Conservation (phyloP, 2,797 vertebrate genomes). For the Diceros bicornis region DNA sequence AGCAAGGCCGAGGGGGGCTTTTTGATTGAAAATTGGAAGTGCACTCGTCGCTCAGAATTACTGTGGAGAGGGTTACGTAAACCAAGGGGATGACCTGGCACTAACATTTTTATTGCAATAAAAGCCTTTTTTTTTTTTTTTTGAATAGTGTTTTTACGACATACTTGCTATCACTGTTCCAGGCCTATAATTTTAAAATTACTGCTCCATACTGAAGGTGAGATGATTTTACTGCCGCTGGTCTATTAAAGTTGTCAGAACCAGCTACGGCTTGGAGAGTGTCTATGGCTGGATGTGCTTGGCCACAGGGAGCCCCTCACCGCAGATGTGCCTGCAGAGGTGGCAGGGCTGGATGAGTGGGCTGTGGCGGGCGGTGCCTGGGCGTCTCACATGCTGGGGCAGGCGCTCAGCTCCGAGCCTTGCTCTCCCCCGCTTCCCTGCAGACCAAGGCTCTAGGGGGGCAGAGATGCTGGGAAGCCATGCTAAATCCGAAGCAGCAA, state of each 20-base stretch:
- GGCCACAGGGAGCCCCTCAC: background rate
- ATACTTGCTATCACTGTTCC: slow-evolving; percentile 73
- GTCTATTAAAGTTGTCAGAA: slow-evolving; percentile 80
- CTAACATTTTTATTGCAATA: slow-evolving; percentile 77
- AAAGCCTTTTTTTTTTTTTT: slow-evolving; percentile 34
- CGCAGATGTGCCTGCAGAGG: rapidly evolving
- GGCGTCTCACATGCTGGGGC: rapidly evolving
- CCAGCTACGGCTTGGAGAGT: slow-evolving; percentile 68
- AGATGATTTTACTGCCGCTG: slow-evolving; percentile 81
- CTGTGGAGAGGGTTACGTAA: slow-evolving; percentile 77
- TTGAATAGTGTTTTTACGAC: slow-evolving; percentile 77
- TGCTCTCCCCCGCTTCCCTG: too few relatives aligned
- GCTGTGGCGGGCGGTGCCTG: background rate
- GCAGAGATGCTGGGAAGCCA: background rate
- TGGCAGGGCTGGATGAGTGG: rapidly evolving
- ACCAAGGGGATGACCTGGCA: slow-evolving; percentile 62
- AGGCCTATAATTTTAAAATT: slow-evolving; percentile 84
- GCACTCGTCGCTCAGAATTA: slow-evolving; percentile 72
- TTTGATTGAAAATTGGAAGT: slow-evolving; percentile 66
- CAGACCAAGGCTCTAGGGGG: background rate
- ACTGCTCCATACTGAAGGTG: slow-evolving; percentile 67
- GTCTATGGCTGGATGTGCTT: slow-evolving; percentile 32
- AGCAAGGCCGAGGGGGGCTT: slow-evolving; percentile 16
- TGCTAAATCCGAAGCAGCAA: background rate
- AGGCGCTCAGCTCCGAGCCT: background rate